Evolutionary conservation across 2,797 vertebrate species (phyloP), one percentile per base, ranked within the genome.

Genomic region (Salarias fasciatus): DNA sequence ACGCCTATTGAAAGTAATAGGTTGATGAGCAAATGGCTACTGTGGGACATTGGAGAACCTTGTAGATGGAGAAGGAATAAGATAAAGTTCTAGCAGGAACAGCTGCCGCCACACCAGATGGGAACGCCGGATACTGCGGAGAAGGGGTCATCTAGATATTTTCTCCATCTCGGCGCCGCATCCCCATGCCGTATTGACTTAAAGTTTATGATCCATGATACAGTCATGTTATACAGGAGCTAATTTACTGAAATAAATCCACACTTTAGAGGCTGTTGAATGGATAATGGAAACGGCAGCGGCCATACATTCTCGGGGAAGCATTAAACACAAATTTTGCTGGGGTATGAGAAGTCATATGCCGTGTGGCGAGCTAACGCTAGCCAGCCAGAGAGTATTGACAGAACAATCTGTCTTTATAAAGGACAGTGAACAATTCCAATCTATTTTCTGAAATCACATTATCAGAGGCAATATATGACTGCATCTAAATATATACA

Each of bases 361-460:
- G 91, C 89, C 88, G 88, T 85, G 72, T 86, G 88, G 91, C 83
- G 89, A 92, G 91, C 92, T 94, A 95, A 94, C 89, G 84, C 91
- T 91, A 92, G 88, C 91, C 90, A 94, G 94, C 94, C 93, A 91
- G 91, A 89, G 93, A 88, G 91, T 96, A 96, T 96, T 94, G 95
- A 95, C 95, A 93, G 93, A 95, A 93, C 93, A 91, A 96, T 98
- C 93, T 91, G 88, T 99, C 96, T 97, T 97, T 94, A 95, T 97
- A 97, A 95, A 93, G 91, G 93, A 96, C 93, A 92, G 92, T 92
- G 93, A 96, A 94, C 94, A 95, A 96, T 95, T 94, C 93, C 95
- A 96, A 95, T 96, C 93, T 96, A 91, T 91, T 94, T 93, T 89
- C 92, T 91, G 92, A 93, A 94, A 95, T 94, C 92, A 92, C 93